Conservation (phyloP, 2,113 vertebrate genomes). For the Podilymbus podiceps region DNA sequence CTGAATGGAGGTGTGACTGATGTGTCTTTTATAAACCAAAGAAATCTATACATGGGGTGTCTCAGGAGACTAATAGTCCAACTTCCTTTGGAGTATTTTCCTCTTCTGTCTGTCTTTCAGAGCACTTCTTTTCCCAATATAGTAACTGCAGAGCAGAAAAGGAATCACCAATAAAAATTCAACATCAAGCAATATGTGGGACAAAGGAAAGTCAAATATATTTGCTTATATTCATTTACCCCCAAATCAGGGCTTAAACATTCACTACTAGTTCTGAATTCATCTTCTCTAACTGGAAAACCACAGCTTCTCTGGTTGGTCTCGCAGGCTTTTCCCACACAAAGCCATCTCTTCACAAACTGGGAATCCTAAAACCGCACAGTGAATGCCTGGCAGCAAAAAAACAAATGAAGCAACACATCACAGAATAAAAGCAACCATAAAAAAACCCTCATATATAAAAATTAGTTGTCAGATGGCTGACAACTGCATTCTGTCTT, state of each 20-base stretch:
- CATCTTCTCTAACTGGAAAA: not conserved
- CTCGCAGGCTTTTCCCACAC: not conserved
- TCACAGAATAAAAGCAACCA: conserved; percentile 34
- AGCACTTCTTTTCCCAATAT: not conserved
- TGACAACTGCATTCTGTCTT: conserved; percentile 51
- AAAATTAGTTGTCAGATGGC: conserved; percentile 38
- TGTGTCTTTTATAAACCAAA: conserved; percentile 46
- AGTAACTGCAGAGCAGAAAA: not conserved
- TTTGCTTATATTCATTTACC: not conserved
- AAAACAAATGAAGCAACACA: conserved; percentile 39
- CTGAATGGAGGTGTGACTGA: conserved; percentile 28
- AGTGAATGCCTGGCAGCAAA: conserved; percentile 17
- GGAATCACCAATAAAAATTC: conserved; percentile 32
- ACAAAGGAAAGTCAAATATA: conserved; percentile 34
- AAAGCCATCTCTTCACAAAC: not conserved
- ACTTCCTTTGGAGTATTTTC: not conserved
- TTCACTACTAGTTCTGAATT: not conserved
- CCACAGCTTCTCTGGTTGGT: not conserved
- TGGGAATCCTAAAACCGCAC: conserved; percentile 25
- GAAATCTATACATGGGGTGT: conserved; percentile 5
- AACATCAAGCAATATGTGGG: conserved; percentile 1
- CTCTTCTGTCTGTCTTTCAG: conserved; percentile 12
- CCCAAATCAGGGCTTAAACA: not conserved
- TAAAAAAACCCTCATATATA: not conserved
- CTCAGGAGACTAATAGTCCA: conserved; percentile 11